Conservation (phyloP, 2,797 vertebrate genomes). For the Tiaroga cobitis region DNA sequence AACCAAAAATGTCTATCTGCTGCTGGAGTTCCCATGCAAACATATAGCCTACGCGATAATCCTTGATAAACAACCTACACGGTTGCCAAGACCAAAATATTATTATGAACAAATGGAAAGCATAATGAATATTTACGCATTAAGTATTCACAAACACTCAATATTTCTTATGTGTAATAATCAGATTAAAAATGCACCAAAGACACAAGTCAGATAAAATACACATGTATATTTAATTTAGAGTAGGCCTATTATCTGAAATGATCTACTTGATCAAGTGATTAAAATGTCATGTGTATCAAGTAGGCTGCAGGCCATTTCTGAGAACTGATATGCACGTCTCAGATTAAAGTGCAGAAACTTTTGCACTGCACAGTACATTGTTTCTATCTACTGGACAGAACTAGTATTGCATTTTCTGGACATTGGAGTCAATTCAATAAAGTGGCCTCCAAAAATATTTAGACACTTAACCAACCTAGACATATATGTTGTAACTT, state of each 20-base stretch:
- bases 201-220: background rate
- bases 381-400: slow-evolving; percentile 41
- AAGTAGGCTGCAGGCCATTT: slow-evolving; percentile 3
- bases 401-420: background rate
- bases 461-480: background rate
- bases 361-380: background rate
- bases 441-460: background rate
- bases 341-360: slow-evolving; percentile 4
- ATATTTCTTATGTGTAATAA: background rate
- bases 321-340: slow-evolving; percentile 5
- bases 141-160: background rate
- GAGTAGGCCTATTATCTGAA: too few relatives aligned
- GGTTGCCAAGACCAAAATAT: background rate
- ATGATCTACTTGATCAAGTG: background rate
- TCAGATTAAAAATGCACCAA: background rate
- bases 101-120: background rate
- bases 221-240: background rate
- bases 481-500: background rate
- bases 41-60: background rate
- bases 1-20: background rate
- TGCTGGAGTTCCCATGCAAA: slow-evolving; percentile 3
- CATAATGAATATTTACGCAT: background rate
- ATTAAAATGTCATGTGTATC: background rate
- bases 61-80: background rate
- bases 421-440: background rate